Percentiles rank a stretch among this genome's conserved stretches.
These are phyloP conservation scores for Triplophysa tibetana DNA, from an alignment of 2,113 vertebrate genomes.

Conservation along the genomic window DNA sequence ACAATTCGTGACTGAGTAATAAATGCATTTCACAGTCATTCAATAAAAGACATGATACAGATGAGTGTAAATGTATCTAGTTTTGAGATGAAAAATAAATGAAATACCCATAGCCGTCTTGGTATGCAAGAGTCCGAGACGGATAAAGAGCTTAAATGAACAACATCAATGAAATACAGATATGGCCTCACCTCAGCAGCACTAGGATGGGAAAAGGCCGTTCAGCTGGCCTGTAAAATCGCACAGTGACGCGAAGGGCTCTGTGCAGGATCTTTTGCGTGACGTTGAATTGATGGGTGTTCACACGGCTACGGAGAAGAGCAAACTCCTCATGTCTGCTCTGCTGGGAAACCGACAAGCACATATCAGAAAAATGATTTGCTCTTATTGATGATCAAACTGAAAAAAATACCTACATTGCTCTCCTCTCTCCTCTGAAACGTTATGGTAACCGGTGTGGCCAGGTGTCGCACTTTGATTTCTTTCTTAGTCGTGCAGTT, in stretches of 20 bases:
- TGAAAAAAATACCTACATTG: conserved; percentile 59
- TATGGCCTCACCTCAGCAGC: conserved; percentile 75
- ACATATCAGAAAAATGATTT: neutral
- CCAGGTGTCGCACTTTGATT: conserved; percentile 62
- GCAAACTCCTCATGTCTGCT: conserved; percentile 32
- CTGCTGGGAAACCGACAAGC: conserved; percentile 43
- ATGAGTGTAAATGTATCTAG: too few relatives aligned
- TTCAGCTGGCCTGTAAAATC: conserved; percentile 57
- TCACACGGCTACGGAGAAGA: conserved; percentile 64
- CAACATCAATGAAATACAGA: neutral
- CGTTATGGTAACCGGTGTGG: conserved; percentile 66
- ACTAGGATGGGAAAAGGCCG: conserved; percentile 76
- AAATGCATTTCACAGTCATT: too few relatives aligned
- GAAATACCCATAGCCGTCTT: too few relatives aligned
- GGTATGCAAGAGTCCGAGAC: too few relatives aligned
- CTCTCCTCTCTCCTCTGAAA: conserved; percentile 57
- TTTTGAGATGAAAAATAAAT: too few relatives aligned
- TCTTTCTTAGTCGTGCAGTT: conserved; percentile 71
- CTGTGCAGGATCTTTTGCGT: conserved; percentile 64
- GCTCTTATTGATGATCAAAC: neutral
- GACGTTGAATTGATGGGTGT: conserved; percentile 75
- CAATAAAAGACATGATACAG: too few relatives aligned
- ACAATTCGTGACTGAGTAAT: neutral
- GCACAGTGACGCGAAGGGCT: conserved; percentile 70
- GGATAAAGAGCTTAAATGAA: neutral